Conservation (phyloP, 2,797 vertebrate species). For the Selene dorsalis region DNA sequence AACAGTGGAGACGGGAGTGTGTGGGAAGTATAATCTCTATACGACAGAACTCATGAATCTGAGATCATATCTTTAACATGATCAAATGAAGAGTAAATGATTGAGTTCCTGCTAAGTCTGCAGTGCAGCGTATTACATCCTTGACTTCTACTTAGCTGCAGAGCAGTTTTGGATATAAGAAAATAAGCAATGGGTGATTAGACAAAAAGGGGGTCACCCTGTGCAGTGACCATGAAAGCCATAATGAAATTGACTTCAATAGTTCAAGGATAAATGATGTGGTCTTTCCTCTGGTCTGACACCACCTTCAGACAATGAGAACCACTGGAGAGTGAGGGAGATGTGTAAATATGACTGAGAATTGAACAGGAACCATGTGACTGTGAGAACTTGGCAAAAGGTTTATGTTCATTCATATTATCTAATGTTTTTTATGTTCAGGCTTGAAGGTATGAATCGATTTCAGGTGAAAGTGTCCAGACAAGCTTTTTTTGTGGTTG, state of each 20-base stretch:
- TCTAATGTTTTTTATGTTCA: neutral
- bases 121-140: neutral
- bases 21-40: slow-evolving; percentile 65
- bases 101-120: slow-evolving; percentile 54
- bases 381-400: neutral
- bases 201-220: neutral
- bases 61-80: slow-evolving; percentile 44
- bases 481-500: no score
- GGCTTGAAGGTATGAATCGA: neutral
- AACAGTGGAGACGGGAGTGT: slow-evolving; percentile 63
- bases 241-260: no score
- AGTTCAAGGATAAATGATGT: no score
- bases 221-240: neutral
- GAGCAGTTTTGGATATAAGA: neutral
- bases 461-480: no score
- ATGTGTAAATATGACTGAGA: neutral
- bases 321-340: neutral
- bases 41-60: slow-evolving; percentile 6
- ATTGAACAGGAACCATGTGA: neutral
- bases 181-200: neutral
- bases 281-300: neutral
- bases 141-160: neutral
- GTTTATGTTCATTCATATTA: neutral
- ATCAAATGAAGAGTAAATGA: slow-evolving; percentile 51
- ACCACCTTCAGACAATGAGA: neutral